phyloP scores from a whole-genome alignment of 2,888 invertebrate genomes.

The Rotaria socialis region DNA sequence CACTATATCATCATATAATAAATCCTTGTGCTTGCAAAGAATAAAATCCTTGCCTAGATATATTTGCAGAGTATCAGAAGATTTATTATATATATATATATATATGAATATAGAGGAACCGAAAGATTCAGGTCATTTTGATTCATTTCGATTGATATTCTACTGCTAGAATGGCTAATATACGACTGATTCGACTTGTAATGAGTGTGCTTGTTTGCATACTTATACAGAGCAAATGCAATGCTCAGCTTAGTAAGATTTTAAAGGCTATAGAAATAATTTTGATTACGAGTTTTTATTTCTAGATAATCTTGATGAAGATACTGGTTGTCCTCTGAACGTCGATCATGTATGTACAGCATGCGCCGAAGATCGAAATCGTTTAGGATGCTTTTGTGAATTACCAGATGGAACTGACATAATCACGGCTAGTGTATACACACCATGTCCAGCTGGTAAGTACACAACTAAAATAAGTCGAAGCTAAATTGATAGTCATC shows the following conservation, averaged over 20 bases:
- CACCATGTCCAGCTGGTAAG: not conserved
- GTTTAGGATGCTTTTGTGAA: constrained; percentile 28
- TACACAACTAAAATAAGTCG: not conserved
- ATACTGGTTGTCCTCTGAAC: not conserved
- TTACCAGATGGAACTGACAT: not conserved
- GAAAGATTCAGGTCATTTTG: not conserved
- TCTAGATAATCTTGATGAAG: constrained; percentile 20
- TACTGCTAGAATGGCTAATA: not conserved
- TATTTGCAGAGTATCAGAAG: constrained; percentile 5
- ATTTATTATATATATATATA: not conserved
- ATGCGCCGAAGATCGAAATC: constrained; percentile 14
- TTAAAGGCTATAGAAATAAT: not conserved
- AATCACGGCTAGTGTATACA: not conserved
- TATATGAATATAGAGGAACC: not conserved
- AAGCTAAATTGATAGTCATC: not conserved
- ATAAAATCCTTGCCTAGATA: not conserved
- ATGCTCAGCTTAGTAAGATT: not conserved
- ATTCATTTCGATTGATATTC: not conserved
- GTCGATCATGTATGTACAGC: not conserved
- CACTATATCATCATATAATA: not conserved
- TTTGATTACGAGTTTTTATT: not conserved
- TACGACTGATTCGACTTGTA: not conserved
- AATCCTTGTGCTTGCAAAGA: not conserved
- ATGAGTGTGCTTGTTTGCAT: not conserved
- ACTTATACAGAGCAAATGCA: not conserved